Evolutionary conservation across 2,113 vertebrate species (phyloP).

Genomic region (Tetraodon nigroviridis): DNA sequence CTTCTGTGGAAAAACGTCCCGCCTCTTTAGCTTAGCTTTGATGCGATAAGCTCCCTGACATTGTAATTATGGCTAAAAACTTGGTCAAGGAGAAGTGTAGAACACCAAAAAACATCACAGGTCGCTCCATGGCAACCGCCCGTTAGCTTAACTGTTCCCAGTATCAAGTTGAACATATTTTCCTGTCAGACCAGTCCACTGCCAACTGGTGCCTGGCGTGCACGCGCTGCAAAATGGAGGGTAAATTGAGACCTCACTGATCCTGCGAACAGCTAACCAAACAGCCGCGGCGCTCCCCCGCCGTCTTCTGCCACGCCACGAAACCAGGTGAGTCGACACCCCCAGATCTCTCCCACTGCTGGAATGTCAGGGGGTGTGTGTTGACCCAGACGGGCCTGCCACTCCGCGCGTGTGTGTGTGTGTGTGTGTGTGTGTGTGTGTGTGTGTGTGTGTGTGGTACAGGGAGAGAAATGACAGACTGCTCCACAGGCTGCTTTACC

Average conservation of each 20-base stretch:
- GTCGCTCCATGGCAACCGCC: constrained; percentile 28
- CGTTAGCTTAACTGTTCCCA: constrained; percentile 2
- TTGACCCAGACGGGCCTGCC: constrained; percentile 73
- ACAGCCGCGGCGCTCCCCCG: constrained; percentile 45
- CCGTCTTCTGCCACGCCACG: constrained; percentile 43
- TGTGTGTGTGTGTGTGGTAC: background rate
- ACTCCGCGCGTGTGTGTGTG: constrained; percentile 59
- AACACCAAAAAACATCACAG: constrained; percentile 3
- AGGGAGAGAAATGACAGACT: too few species aligned
- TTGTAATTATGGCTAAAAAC: constrained; percentile 17
- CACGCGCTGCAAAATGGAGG: constrained; percentile 37
- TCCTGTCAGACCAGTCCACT: background rate
- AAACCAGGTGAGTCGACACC: constrained; percentile 66
- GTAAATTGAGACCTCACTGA: constrained; percentile 59
- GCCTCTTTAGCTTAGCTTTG: constrained; percentile 20
- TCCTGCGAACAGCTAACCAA: constrained; percentile 65
- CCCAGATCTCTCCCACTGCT: constrained; percentile 50
- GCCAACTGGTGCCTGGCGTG: background rate
- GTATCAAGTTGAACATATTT: background rate
- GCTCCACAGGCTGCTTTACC: too few species aligned
- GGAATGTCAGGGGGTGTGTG: constrained; percentile 57
- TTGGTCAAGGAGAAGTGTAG: constrained; percentile 1
- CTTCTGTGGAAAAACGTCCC: background rate
- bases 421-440: background rate
- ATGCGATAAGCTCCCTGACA: constrained; percentile 20